Percentiles rank a stretch among this genome's conserved stretches.
phyloP scores from a whole-genome alignment of 2,888 invertebrate genomes.

The Monochamus alternatus region DNA sequence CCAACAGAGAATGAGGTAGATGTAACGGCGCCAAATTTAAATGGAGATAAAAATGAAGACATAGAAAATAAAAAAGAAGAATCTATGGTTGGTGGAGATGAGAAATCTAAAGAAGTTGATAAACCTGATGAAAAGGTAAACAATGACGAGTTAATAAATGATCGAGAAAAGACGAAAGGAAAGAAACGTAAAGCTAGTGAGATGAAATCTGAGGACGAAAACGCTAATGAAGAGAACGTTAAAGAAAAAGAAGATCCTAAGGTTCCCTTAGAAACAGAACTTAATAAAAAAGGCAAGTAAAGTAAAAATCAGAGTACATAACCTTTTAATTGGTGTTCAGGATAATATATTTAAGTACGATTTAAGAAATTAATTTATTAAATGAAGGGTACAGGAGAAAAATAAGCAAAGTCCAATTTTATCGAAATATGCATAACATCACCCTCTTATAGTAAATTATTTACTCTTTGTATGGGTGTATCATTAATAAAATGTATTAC shows the following conservation, averaged over 20 bases:
- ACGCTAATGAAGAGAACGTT: constrained; percentile 40
- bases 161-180: constrained; percentile 35
- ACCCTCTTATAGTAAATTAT: too few species aligned
- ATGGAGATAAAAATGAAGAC: constrained; percentile 37
- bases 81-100: constrained; percentile 2
- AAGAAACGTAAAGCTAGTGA: constrained; percentile 47
- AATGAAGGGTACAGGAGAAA: too few species aligned
- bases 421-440: too few species aligned
- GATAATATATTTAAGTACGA: too few species aligned
- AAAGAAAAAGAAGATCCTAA: constrained; percentile 32
- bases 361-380: too few species aligned
- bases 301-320: too few species aligned
- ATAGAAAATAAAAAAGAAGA: constrained; percentile 16
- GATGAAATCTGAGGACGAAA: constrained; percentile 41
- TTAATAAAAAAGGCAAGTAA: constrained; percentile 29
- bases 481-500: too few species aligned
- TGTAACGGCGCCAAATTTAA: constrained; percentile 45
- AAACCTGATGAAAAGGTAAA: constrained; percentile 18
- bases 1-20: constrained; percentile 29
- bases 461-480: too few species aligned
- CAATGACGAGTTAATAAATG: constrained; percentile 7
- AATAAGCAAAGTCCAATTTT: too few species aligned
- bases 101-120: constrained; percentile 21
- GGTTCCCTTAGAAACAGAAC: constrained; percentile 11
- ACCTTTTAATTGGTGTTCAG: too few species aligned